Percentiles rank a stretch among this genome's conserved stretches.
These are phyloP conservation scores for Propithecus deckenii DNA, from an alignment of 2,797 vertebrate genomes.

Conservation along the genomic window DNA sequence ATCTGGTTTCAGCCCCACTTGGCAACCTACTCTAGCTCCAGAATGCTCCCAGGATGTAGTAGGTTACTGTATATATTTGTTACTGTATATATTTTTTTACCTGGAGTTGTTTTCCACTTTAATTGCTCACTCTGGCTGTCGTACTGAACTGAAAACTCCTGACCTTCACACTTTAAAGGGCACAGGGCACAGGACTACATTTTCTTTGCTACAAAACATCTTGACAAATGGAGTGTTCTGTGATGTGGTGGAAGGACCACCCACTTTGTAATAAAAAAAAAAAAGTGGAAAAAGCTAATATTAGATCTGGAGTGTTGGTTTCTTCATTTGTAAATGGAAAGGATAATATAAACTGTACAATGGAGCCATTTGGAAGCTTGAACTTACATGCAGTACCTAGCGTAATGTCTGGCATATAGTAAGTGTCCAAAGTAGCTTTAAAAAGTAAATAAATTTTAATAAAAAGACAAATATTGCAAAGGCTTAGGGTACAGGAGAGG, in stretches of 20 bases:
- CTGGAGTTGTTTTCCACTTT: background rate
- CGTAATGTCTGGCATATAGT: background rate
- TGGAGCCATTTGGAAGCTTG: background rate
- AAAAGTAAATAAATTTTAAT: background rate
- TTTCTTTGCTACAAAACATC: background rate
- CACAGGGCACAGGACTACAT: background rate
- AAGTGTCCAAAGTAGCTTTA: background rate
- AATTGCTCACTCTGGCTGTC: background rate
- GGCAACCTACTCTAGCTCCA: background rate
- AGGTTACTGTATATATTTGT: background rate
- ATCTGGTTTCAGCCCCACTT: background rate
- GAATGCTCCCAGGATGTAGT: background rate
- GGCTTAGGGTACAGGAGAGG: background rate
- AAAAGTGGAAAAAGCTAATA: background rate
- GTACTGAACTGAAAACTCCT: background rate
- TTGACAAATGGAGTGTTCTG: background rate
- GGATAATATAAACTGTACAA: background rate
- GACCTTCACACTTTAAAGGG: background rate
- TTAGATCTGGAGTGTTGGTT: background rate
- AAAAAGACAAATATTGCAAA: background rate
- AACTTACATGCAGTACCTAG: background rate
- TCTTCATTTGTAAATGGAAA: background rate
- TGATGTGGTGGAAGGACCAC: background rate
- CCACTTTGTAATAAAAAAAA: background rate
- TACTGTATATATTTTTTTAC: background rate